Evolutionary conservation across 2,888 invertebrate species (phyloP).

Genomic region (Stictocephala bisonia): DNA sequence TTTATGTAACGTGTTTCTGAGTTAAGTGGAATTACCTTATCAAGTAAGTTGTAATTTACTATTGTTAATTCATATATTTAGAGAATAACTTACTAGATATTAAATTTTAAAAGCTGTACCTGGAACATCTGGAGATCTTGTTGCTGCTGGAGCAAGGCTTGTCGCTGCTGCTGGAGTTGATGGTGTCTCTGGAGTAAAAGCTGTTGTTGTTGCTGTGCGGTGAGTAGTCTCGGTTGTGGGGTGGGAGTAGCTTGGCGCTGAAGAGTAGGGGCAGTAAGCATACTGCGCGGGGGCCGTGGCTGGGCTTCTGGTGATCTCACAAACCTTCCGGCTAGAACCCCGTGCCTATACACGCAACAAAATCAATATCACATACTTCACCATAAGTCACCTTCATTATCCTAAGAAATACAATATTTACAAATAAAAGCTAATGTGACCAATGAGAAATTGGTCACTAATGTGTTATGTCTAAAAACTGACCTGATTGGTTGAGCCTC

Average conservation of each 20-base stretch:
- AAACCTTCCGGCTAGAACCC: slow-evolving; percentile 54
- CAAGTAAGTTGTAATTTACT: no score
- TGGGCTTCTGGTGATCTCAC: slow-evolving; percentile 63
- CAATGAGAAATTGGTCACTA: neutral
- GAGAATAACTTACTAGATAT: no score
- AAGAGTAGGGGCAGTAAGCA: slow-evolving; percentile 59
- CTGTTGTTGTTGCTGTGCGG: slow-evolving; percentile 62
- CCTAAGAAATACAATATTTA: neutral
- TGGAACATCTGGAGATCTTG: no score
- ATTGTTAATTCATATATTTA: no score
- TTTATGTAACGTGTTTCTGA: no score
- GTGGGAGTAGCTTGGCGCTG: no score
- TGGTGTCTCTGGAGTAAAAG: slow-evolving; percentile 64
- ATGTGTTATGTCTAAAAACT: neutral
- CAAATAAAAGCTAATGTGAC: neutral
- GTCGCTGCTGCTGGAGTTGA: slow-evolving; percentile 58
- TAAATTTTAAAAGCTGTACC: no score
- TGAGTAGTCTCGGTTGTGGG: slow-evolving; percentile 50
- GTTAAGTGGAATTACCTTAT: no score
- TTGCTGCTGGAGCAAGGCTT: slow-evolving; percentile 53
- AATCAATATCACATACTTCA: neutral
- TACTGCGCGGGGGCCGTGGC: slow-evolving; percentile 51
- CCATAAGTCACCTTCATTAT: neutral
- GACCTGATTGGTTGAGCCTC: slow-evolving; percentile 44
- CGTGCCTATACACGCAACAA: slow-evolving; percentile 55